Base-by-base conservation (phyloP, 2,797 vertebrate genomes). In the Craterocephalus amniculus region DNA sequence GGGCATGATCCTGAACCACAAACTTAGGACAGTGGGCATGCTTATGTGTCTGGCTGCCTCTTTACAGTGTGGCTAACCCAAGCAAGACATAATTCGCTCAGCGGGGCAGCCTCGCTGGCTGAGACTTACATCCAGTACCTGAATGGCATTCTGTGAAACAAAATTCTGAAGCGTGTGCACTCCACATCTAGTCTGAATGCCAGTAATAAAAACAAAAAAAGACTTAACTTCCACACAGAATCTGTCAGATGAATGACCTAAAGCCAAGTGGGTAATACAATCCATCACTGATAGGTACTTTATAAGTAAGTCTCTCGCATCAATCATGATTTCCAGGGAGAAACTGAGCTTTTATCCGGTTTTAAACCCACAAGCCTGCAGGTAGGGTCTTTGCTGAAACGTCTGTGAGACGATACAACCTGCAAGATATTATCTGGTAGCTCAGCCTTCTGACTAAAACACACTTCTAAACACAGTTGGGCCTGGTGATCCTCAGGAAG, bases 381-480 rank as follows among this genome's bases (percentile, higher is more conserved):
- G 22, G 9, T 22, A 27, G 14, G 49, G 62, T 68, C 67, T 65
- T 29, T 63, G 69, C 71, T 13, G 34, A 69, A 63, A 58, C 40
- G 52, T 70, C 64, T 22, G 65, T 60, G 61, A 58, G 20, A 45
- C 63, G 58, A 64, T 74, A 70, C 62, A 76, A 78, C 83, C 78
- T 78, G 72, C 6, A 8, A 79, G 67, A 58, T 59, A 59, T 77
- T 63, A 79, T 83, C 76, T 77, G 34, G 20, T 27, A 40, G n/a
- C 54, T 72, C 66, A 52, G 57, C 60, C 32, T 36, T 75, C 71
- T 27, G 69, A 72, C 63, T 57, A 61, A 74, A 76, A 16, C 0
- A 67, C 69, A 80, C 81, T 86, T 87, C 87, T 78, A 86, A 85
- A 81, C 83, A 83, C 76, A 72, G 71, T 43, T 57, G 65, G 67